Percentiles rank a stretch among this genome's conserved stretches.
Conservation (phyloP, 2,888 invertebrate species). For the Caenorhabditis sp. region DNA sequence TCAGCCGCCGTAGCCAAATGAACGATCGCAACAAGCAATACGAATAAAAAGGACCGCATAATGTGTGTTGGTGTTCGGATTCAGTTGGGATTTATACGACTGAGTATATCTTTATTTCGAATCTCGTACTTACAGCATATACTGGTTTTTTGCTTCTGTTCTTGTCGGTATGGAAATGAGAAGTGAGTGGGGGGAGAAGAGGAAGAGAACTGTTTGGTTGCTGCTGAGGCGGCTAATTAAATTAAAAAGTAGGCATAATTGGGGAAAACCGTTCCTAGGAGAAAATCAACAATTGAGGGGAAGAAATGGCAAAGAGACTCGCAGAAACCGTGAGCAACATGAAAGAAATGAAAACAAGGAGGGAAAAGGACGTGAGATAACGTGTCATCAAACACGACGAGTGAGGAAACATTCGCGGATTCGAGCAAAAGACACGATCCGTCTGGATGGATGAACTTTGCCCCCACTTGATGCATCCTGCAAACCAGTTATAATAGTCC, state of each 20-base stretch:
- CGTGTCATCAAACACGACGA: constrained; percentile 49
- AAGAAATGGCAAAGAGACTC: constrained; percentile 53
- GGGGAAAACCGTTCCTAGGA: constrained; percentile 58
- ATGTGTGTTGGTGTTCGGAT: constrained; percentile 42
- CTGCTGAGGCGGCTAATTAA: constrained; percentile 44
- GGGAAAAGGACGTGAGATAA: constrained; percentile 44
- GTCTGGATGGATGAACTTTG: constrained; percentile 53
- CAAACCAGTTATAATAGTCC: constrained; percentile 1
- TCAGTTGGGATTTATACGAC: constrained; percentile 48
- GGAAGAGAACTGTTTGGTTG: constrained; percentile 29
- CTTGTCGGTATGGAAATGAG: constrained; percentile 41
- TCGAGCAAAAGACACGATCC: constrained; percentile 44
- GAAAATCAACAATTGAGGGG: constrained; percentile 60
- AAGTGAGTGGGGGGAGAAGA: too few relatives aligned
- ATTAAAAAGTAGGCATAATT: constrained; percentile 62
- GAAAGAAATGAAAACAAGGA: constrained; percentile 54
- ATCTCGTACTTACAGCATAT: constrained; percentile 50
- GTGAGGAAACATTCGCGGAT: constrained; percentile 45
- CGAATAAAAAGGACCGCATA: constrained; percentile 28
- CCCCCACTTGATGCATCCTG: constrained; percentile 57
- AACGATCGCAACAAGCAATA: constrained; percentile 8
- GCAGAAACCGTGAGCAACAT: constrained; percentile 52
- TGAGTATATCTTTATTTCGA: constrained; percentile 56
- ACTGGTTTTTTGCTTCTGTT: constrained; percentile 58
- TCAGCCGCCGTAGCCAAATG: constrained; percentile 20